Evolutionary conservation across 2,113 vertebrate genomes (phyloP).

Genomic region (Sphaerodactylus townsendi): DNA sequence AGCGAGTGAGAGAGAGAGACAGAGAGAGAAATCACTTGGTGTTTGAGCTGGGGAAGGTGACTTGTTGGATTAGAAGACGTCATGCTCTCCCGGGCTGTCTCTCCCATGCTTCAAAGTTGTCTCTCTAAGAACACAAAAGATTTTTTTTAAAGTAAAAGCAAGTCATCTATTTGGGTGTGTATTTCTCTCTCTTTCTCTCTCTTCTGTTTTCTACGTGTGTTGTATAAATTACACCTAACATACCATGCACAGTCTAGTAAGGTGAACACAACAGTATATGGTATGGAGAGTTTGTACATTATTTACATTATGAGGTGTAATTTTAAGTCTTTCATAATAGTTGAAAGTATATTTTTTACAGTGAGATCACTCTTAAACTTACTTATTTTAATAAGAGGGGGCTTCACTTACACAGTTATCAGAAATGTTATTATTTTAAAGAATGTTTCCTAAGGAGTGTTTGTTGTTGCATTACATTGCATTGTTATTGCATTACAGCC

Average conservation of each 20-base stretch:
- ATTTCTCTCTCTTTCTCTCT: background rate
- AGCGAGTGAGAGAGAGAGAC: conserved; percentile 68
- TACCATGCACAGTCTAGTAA: background rate
- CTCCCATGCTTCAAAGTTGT: conserved; percentile 72
- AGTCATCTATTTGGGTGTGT: background rate
- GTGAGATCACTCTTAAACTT: background rate
- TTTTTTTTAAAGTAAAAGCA: conserved; percentile 19
- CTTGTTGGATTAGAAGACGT: conserved; percentile 81
- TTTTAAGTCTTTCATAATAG: background rate
- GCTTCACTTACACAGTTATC: background rate
- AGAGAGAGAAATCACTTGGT: conserved; percentile 80
- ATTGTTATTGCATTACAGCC: too few species aligned
- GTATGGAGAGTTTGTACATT: background rate
- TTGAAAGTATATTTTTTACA: background rate
- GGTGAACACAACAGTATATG: background rate
- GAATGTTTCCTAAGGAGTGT: background rate
- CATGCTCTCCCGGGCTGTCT: conserved; percentile 69
- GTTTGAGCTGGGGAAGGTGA: conserved; percentile 92
- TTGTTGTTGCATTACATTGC: background rate
- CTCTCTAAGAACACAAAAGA: conserved; percentile 56
- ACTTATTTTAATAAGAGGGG: background rate
- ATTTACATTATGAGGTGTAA: background rate
- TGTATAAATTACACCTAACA: background rate
- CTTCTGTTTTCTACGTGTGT: background rate
- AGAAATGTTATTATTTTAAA: background rate